These are phyloP conservation scores for Alloplasta piceator DNA, from an alignment of 2,888 invertebrate genomes.

Conservation along the genomic window DNA sequence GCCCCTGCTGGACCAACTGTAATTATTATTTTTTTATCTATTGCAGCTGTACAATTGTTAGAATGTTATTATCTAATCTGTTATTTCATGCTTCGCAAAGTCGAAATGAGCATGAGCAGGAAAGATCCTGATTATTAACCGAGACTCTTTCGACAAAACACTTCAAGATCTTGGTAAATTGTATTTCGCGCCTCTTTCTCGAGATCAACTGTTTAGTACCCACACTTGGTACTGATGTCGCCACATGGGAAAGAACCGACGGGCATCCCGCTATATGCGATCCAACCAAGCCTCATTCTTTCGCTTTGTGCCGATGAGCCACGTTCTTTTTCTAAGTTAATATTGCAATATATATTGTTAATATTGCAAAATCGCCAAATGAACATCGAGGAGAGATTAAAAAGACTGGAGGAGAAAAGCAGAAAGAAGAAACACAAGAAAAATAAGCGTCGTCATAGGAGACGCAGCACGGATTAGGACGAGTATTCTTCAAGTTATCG, in stretches of 20 bases:
- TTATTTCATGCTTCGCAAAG: no score
- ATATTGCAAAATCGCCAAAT: background rate
- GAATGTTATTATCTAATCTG: no score
- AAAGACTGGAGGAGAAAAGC: background rate
- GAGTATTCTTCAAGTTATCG: background rate
- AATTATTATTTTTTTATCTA: no score
- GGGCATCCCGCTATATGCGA: background rate
- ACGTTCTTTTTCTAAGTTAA: background rate
- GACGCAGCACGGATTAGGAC: slow-evolving; percentile 12
- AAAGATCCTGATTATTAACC: no score
- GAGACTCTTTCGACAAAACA: no score
- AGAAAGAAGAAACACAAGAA: no score
- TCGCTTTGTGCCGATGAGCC: slow-evolving; percentile 8
- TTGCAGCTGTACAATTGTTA: no score
- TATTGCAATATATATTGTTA: no score
- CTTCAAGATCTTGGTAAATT: no score
- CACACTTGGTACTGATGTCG: slow-evolving; percentile 36
- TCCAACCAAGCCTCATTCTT: background rate
- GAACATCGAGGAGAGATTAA: slow-evolving; percentile 8
- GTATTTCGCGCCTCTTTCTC: slow-evolving; percentile 43
- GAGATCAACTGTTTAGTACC: slow-evolving; percentile 38
- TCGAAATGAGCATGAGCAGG: no score
- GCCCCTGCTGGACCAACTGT: no score
- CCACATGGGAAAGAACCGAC: slow-evolving; percentile 20
- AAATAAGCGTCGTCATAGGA: slow-evolving; percentile 5